Evolutionary conservation across 2,113 vertebrate genomes (phyloP), one percentile per base, ranked within the genome.

Genomic region (Axis porcinus): DNA sequence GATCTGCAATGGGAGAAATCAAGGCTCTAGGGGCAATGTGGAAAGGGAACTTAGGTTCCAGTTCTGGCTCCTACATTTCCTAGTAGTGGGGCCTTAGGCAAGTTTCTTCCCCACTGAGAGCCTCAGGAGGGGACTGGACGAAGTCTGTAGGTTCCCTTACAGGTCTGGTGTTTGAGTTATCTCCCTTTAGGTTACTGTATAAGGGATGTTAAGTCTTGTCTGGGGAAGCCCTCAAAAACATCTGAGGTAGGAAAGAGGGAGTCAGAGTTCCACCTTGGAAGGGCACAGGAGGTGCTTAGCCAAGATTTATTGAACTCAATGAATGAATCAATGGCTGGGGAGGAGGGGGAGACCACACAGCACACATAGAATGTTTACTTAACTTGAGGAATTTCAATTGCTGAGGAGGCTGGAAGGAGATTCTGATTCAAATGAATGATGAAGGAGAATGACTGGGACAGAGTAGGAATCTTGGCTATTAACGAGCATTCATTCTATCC

Each of bases 231-330:
- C 87, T 94, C 90, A 94, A 83, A 89, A 93, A 96, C 54, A 91
- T 64, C 55, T 92, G 86, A 96, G 87, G 84, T 95, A 95, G 94
- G 90, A 94, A 97, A 95, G 82, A 92, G 47, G 67, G 50, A 97
- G 40, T 86, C 14, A 11, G 88, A 88, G 52, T 92, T 67, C 91
- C 93, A 57, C 58, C 76, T 91, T 93, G 67, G 89, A 96, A 86
- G 25, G 94, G 91, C 82, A 94, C 25, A 96, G 82, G 82, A 94
- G 43, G 88, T 95, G 45, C 91, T 98, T 79, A 95, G 93, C 43
- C 52, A 96, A 95, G 89, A 89, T 78, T 82, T 95, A 93, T 86
- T 94, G 81, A 95, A 95, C 82, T 95, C 67, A 78, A 91, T 89
- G 74, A 74, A 89, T 96, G 84, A 88, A 94, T 97, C 58, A 86